phyloP scores from a whole-genome alignment of 1,140 invertebrate genomes.

The Eupeodes corollae region DNA sequence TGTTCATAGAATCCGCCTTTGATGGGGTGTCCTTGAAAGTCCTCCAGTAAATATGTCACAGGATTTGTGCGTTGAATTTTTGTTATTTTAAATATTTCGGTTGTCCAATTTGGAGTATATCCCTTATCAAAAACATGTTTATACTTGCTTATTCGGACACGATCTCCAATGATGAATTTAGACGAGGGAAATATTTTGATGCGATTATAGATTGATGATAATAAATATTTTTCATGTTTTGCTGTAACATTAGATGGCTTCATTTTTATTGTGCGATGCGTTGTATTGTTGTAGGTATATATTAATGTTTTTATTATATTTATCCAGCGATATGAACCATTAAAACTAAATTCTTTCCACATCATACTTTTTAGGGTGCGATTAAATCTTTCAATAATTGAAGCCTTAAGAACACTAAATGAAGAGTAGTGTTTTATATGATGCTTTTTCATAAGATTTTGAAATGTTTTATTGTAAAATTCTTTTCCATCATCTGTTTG shows the following conservation, averaged over 20 bases:
- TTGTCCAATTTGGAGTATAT: too few species aligned
- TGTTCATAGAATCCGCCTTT: constrained; percentile 31
- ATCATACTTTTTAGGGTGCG: constrained; percentile 38
- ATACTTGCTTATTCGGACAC: too few species aligned
- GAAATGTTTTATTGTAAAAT: too few species aligned
- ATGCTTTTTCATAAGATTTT: constrained; percentile 30
- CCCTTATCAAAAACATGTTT: too few species aligned
- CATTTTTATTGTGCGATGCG: too few species aligned
- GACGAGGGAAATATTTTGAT: constrained; percentile 14
- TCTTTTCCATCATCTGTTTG: too few species aligned
- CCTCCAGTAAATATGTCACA: constrained; percentile 25
- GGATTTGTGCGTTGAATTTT: constrained; percentile 26
- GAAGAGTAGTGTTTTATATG: constrained; percentile 38
- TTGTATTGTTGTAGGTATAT: constrained; percentile 38
- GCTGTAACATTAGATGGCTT: constrained; percentile 27
- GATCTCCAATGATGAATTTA: constrained; percentile 23
- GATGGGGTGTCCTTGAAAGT: constrained; percentile 20
- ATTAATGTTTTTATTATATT: too few species aligned
- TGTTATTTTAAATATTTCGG: constrained; percentile 33
- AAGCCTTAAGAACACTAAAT: constrained; percentile 37
- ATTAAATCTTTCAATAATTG: constrained; percentile 39
- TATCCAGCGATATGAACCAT: too few species aligned
- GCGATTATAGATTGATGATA: constrained; percentile 11
- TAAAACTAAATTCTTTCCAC: constrained; percentile 39
- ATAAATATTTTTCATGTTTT: constrained; percentile 19